Conservation (phyloP, 2,888 invertebrate genomes). For the Crematogaster levior region DNA sequence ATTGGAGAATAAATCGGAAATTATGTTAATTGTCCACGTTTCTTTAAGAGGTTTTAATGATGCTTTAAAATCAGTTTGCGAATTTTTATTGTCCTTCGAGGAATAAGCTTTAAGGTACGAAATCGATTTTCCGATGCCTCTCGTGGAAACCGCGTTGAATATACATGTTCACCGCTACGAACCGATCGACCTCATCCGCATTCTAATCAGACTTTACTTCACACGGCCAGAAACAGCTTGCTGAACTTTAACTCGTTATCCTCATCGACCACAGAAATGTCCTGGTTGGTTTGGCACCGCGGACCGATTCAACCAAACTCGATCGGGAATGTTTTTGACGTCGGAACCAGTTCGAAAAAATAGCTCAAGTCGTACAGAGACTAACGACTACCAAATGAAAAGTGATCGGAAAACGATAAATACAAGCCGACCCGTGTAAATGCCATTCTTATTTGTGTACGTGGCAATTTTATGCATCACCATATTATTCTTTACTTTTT, state of each 20-base stretch:
- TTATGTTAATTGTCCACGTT: not conserved
- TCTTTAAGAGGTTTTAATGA: conserved; percentile 49
- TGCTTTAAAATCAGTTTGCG: conserved; percentile 65
- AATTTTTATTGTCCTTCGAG: conserved; percentile 60
- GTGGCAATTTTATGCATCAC: not conserved
- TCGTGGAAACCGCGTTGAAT: conserved; percentile 72
- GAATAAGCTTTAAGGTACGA: conserved; percentile 60
- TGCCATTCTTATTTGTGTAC: not conserved
- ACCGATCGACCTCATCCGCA: conserved; percentile 77
- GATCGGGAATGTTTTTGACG: conserved; percentile 68
- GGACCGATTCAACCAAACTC: conserved; percentile 65
- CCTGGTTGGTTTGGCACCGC: conserved; percentile 67
- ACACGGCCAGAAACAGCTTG: conserved; percentile 78
- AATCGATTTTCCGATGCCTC: conserved; percentile 73
- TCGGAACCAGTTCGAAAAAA: conserved; percentile 59
- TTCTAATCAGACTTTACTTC: conserved; percentile 80
- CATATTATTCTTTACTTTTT: not conserved
- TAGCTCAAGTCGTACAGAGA: conserved; percentile 41
- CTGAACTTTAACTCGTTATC: conserved; percentile 79
- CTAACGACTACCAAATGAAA: conserved; percentile 28
- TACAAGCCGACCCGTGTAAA: conserved; percentile 4
- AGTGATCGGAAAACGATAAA: conserved; percentile 30
- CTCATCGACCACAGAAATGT: conserved; percentile 71
- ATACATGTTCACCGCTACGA: conserved; percentile 73
- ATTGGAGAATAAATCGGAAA: conserved; percentile 15